Evolutionary conservation across 2,888 invertebrate genomes (phyloP).

Genomic region (Caenorhabditis sp.): DNA sequence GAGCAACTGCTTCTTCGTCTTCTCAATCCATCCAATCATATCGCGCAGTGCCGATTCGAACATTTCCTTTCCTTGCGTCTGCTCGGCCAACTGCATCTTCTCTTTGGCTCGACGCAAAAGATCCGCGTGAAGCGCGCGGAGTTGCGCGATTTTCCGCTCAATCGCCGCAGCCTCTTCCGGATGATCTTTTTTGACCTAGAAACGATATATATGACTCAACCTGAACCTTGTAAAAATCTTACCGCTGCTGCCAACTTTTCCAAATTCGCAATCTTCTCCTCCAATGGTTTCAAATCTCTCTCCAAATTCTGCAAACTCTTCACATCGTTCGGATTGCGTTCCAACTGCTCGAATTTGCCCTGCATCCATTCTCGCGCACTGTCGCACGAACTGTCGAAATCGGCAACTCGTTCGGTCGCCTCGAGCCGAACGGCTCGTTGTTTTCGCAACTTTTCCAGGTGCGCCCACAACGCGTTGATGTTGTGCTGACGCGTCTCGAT

Average conservation of each 20-base stretch:
- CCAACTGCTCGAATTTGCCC: conserved; percentile 90
- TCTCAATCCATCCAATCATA: conserved; percentile 53
- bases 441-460: conserved; percentile 51
- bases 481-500: conserved; percentile 73
- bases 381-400: conserved; percentile 93
- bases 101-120: conserved; percentile 83
- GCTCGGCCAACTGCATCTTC: conserved; percentile 84
- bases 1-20: conserved; percentile 51
- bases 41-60: conserved; percentile 76
- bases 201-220: background rate
- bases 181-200: conserved; percentile 78
- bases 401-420: conserved; percentile 89
- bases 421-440: conserved; percentile 83
- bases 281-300: conserved; percentile 89
- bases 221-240: background rate
- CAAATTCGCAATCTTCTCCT: conserved; percentile 86
- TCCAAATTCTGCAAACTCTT: conserved; percentile 78
- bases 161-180: conserved; percentile 89
- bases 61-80: conserved; percentile 90
- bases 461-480: conserved; percentile 79
- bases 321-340: conserved; percentile 73
- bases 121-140: conserved; percentile 86
- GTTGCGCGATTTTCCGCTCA: conserved; percentile 83
- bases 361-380: conserved; percentile 97
- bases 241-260: conserved; percentile 84